These are phyloP conservation scores for Cheilosia pagana DNA, from an alignment of 2,888 invertebrate species.

Conservation along the genomic window DNA sequence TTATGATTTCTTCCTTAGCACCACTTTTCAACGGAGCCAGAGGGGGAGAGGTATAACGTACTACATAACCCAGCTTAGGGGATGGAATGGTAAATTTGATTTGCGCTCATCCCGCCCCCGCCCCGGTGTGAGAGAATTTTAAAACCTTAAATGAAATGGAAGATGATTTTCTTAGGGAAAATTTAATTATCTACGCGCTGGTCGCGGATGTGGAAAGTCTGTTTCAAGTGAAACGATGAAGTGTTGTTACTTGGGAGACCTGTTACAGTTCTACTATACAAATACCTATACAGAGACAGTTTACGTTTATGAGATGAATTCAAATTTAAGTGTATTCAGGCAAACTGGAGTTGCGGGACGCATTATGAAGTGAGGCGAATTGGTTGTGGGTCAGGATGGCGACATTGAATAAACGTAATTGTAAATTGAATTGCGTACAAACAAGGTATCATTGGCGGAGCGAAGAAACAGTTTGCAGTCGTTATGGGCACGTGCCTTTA, in stretches of 20 bases:
- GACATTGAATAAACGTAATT: constrained; percentile 26
- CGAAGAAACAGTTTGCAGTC: background rate
- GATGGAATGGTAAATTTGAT: constrained; percentile 65
- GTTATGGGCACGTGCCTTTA: background rate
- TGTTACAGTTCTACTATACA: constrained; percentile 42
- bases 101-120: constrained; percentile 36
- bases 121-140: constrained; percentile 7
- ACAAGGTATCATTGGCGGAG: background rate
- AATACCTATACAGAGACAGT: constrained; percentile 25
- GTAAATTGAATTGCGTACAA: constrained; percentile 25
- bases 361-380: background rate
- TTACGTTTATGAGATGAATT: constrained; percentile 47
- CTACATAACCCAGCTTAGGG: constrained; percentile 27
- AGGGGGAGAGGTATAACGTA: background rate
- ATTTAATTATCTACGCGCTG: constrained; percentile 68
- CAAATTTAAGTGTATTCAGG: constrained; percentile 50
- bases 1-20: constrained; percentile 70
- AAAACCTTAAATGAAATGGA: constrained; percentile 68
- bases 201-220: constrained; percentile 36
- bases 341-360: background rate
- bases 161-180: constrained; percentile 70
- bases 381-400: constrained; percentile 14
- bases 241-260: constrained; percentile 33
- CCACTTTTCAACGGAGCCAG: constrained; percentile 21
- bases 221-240: constrained; percentile 14